A percentile compares a stretch with the other conserved stretches of the same genome.
Conservation (phyloP, 1,140 invertebrate species). For the Chironomus tepperi region DNA sequence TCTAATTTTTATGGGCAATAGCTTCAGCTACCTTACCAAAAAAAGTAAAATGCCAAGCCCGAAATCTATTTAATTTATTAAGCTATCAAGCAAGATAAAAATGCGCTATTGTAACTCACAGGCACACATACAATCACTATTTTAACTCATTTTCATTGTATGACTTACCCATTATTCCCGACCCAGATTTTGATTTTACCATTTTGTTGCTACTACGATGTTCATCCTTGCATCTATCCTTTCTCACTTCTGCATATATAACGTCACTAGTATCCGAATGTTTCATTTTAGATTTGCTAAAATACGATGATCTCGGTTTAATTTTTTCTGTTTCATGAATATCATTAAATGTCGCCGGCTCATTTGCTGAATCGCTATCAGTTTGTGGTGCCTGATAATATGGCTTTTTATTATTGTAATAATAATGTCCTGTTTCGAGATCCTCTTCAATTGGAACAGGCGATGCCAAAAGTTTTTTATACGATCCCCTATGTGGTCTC, state of each 20-base stretch:
- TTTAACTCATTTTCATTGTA: not conserved
- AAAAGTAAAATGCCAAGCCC: no score
- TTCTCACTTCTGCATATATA: not conserved
- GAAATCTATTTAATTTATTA: no score
- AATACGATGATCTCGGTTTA: not conserved
- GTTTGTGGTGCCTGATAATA: conserved; percentile 15
- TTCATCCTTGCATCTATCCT: not conserved
- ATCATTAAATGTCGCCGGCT: conserved; percentile 10
- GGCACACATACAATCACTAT: not conserved
- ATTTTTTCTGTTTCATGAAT: conserved; percentile 10
- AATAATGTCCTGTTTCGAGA: conserved; percentile 19
- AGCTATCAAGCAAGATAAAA: not conserved
- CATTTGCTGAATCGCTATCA: conserved; percentile 15
- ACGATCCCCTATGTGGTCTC: not conserved
- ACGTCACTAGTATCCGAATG: conserved; percentile 10
- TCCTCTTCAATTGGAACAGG: conserved; percentile 4
- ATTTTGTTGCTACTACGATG: not conserved
- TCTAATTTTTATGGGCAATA: no score
- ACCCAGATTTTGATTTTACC: conserved; percentile 17
- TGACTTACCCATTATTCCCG: conserved; percentile 20
- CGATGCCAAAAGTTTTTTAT: conserved; percentile 9
- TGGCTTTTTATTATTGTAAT: conserved; percentile 11
- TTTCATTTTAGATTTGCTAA: not conserved
- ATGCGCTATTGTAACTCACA: not conserved
- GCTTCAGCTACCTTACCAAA: no score